phyloP scores from a whole-genome alignment of 37 sponge, comb jelly and placozoan genomes.

The Dysidea cf. avara region DNA sequence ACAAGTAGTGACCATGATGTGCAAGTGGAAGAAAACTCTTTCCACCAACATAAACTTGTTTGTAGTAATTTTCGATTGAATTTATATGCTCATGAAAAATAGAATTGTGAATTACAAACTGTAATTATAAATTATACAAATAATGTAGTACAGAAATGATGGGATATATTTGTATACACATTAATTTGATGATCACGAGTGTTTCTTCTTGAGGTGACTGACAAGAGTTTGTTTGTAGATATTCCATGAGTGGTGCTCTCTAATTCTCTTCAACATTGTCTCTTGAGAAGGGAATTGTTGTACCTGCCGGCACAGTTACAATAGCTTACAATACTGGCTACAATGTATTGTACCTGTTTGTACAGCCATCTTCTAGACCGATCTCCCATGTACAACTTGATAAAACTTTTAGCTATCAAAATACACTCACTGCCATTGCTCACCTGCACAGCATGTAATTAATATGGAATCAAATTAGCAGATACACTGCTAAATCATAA shows the following conservation, averaged over 20 bases:
- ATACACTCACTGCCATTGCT: slow-evolving; percentile 69
- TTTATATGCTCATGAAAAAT: too few relatives aligned
- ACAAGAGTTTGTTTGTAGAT: slow-evolving; percentile 37
- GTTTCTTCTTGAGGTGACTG: not conserved
- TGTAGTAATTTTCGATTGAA: too few relatives aligned
- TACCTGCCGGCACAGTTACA: slow-evolving; percentile 24
- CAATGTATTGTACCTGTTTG: slow-evolving; percentile 23
- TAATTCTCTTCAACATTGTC: slow-evolving; percentile 58
- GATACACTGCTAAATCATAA: too few relatives aligned
- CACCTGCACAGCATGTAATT: slow-evolving; percentile 13
- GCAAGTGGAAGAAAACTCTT: too few relatives aligned
- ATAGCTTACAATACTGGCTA: not conserved
- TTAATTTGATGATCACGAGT: too few relatives aligned
- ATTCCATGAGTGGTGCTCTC: slow-evolving; percentile 62
- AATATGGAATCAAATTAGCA: too few relatives aligned
- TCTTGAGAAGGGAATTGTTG: slow-evolving; percentile 52
- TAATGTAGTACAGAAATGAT: too few relatives aligned
- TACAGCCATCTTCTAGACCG: not conserved
- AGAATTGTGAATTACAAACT: too few relatives aligned
- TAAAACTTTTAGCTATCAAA: slow-evolving; percentile 47
- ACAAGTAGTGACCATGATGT: too few relatives aligned
- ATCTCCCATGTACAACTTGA: slow-evolving; percentile 24
- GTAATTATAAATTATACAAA: too few relatives aligned
- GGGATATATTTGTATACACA: too few relatives aligned
- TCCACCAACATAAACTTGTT: too few relatives aligned